Base-by-base conservation (phyloP, 2,888 invertebrate species). In the Ectobius pallidus region DNA sequence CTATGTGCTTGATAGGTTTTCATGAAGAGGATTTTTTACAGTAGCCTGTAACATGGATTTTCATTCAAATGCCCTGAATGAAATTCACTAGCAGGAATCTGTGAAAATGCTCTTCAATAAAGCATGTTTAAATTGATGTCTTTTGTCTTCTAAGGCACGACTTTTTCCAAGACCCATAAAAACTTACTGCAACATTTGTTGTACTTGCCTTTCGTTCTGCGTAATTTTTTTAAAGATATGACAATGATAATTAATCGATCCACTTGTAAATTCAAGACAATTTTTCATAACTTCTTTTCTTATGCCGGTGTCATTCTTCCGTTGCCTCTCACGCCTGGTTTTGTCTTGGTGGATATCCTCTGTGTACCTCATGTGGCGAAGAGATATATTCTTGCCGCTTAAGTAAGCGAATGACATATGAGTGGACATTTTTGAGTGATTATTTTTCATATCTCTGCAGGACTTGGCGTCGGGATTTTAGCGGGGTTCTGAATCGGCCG, bases 341-440 rank as follows among this genome's bases (percentile, higher is more conserved):
- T 63, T 63, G 39, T 63, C 42, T 63, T 18, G 22, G 30, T 42
- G 42, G 63, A 7, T 63, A 63, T 42, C 25, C 52, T 49, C 34
- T 63, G 39, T 63, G 42, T 22, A 25, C 30, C 63, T 7, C 63
- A 63, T 63, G 63, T 39, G 39, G 63, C 34, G 63, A 2, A 20
- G 34, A 18, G 9, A 55, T 14, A 22, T 52, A 44, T 44, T 44
- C 18, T 18, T 14, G 49, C 20, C 22, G 49, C 49, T 49, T n/a
- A 49, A 49, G 49, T 39, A 62, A 62, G n/a, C 34, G 62, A 62
- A 63, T 63, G 63, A 63, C 63, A 42, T 63, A 63, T 63, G 63
- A 42, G 63, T 20, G 63, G 63, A 20, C 63, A 52, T 52, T 52
- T 52, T 25, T 63, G 63, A 63, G 39, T 63, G 63, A 63, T 63